Conservation (phyloP, 2,797 vertebrate genomes). For the Lindbergichthys nudifrons region DNA sequence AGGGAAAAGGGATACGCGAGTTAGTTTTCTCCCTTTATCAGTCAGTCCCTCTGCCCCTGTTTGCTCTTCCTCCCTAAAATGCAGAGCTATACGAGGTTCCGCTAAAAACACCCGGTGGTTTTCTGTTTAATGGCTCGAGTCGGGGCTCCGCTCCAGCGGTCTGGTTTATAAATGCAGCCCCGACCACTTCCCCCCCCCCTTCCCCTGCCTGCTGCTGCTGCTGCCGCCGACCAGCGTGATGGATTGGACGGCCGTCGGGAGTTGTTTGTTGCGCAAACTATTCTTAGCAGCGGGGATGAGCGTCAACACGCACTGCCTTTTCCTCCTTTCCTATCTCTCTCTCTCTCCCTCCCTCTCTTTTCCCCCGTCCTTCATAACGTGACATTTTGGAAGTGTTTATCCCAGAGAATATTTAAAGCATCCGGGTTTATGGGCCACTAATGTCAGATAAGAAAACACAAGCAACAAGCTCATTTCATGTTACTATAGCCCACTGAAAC, state of each 20-base stretch:
- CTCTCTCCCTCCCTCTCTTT: slow-evolving; percentile 12
- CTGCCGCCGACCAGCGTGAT: slow-evolving; percentile 67
- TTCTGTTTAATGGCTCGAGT: slow-evolving; percentile 80
- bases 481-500: background rate
- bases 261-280: slow-evolving; percentile 83
- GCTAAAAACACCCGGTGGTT: slow-evolving; percentile 74
- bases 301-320: slow-evolving; percentile 60
- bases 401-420: slow-evolving; percentile 14
- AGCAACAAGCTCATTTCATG: background rate
- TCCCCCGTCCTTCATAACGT: slow-evolving; percentile 12
- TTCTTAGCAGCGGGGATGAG: slow-evolving; percentile 80
- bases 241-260: slow-evolving; percentile 78
- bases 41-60: slow-evolving; percentile 13
- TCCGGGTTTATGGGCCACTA: slow-evolving; percentile 19
- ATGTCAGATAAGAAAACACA: background rate
- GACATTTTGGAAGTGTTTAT: slow-evolving; percentile 39
- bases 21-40: slow-evolving; percentile 7
- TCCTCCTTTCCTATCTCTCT: slow-evolving; percentile 26
- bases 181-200: slow-evolving; percentile 41
- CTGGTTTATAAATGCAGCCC: slow-evolving; percentile 73
- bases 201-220: slow-evolving; percentile 16
- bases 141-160: slow-evolving; percentile 76
- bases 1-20: slow-evolving; percentile 4
- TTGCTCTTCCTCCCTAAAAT: background rate
- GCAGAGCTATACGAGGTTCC: slow-evolving; percentile 46